Percentiles rank a stretch among this genome's conserved stretches.
Conservation (phyloP, 2,113 vertebrate genomes). For the Macaca nemestrina region DNA sequence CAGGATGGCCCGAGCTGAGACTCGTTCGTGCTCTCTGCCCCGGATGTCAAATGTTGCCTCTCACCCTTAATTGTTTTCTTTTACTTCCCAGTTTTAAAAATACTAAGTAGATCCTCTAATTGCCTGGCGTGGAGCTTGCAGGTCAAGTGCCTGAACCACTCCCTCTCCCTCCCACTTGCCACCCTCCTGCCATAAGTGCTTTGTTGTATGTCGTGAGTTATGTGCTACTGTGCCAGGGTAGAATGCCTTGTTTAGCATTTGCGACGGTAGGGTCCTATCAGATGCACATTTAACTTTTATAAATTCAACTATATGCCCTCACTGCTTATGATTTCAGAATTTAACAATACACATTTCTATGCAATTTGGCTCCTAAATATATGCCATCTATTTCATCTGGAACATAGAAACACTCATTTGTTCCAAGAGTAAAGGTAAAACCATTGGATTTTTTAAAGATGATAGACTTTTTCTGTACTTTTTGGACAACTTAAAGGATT, state of each 20-base stretch:
- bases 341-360: constrained; percentile 47
- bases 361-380: not conserved
- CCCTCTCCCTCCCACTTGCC: not conserved
- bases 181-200: not conserved
- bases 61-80: not conserved
- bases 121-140: not conserved
- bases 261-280: not conserved
- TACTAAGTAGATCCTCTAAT: not conserved
- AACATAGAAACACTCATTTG: constrained; percentile 14
- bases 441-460: constrained; percentile 54
- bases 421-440: constrained; percentile 43
- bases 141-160: not conserved
- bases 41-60: not conserved
- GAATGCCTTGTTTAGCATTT: not conserved
- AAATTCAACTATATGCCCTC: not conserved
- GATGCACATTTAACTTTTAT: not conserved
- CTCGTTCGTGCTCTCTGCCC: not conserved
- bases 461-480: constrained; percentile 8
- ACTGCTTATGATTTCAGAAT: constrained; percentile 28
- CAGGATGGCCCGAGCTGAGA: not conserved
- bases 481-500: constrained; percentile 22
- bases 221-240: too few relatives aligned
- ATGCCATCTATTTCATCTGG: constrained; percentile 44
- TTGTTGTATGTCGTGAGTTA: not conserved
- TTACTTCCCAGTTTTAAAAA: not conserved